Percentiles rank a stretch among this genome's conserved stretches.
Conservation (phyloP, 2,113 vertebrate species). For the Pardalotus punctatus region DNA sequence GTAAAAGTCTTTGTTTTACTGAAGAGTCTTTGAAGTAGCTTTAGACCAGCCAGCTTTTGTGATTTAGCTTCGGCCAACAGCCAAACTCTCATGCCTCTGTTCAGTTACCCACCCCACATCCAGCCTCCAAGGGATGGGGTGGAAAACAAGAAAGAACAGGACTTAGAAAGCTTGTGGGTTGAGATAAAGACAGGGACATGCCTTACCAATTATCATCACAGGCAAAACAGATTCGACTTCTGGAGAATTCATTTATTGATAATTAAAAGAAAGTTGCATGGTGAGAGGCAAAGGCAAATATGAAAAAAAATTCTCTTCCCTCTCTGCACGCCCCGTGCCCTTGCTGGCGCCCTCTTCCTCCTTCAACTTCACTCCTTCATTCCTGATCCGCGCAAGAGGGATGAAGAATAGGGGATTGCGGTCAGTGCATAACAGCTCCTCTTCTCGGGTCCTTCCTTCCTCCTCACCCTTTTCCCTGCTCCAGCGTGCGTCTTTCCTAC, state of each 20-base stretch:
- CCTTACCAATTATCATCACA: neutral
- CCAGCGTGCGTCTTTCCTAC: rapidly evolving
- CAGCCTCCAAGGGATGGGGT: neutral
- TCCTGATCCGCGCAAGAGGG: rapidly evolving
- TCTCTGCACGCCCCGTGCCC: rapidly evolving
- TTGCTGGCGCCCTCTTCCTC: neutral
- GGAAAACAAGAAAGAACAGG: neutral
- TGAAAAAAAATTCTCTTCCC: neutral
- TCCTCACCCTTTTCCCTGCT: neutral
- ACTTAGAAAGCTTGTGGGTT: neutral
- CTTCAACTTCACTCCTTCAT: neutral
- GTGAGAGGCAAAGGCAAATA: neutral
- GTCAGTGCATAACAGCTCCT: neutral
- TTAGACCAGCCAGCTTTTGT: neutral
- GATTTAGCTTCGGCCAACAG: neutral
- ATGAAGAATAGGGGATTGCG: rapidly evolving
- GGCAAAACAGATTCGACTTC: neutral
- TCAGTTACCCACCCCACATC: neutral
- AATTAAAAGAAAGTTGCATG: neutral
- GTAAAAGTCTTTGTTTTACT: neutral
- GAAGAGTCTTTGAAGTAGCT: neutral
- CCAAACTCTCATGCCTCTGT: neutral
- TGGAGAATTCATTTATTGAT: neutral
- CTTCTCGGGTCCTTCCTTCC: too few relatives aligned
- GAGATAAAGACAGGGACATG: neutral